Evolutionary conservation across 2,113 vertebrate species (phyloP), one percentile per base, ranked within the genome.

Genomic region (Sphaerodactylus townsendi): DNA sequence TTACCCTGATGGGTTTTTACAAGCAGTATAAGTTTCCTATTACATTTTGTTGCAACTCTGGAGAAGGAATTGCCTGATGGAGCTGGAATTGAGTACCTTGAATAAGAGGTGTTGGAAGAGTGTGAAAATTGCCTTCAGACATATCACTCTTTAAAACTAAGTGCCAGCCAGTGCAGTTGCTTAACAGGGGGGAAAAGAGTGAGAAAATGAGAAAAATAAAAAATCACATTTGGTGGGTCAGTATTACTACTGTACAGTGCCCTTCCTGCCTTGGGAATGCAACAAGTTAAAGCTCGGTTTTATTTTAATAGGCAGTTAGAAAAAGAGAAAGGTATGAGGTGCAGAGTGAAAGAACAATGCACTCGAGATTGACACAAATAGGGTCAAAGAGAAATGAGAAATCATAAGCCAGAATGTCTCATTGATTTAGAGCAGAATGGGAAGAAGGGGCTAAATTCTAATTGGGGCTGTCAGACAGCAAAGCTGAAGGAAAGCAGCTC

Each of bases 31-130:
- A 56, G 75, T 86, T 72, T 78, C 56, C 66, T 56, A 64, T 78
- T 41, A 86, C 33, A 33, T 77, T 84, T 86, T 73, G 28, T 35
- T 78, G 74, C 75, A 86, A 53, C 69, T 70, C 74, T 64, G 68
- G 53, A 44, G 56, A 44, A 70, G 79, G 79, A 77, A 62, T 77
- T 72, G 74, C 66, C 80, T 82, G 66, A 65, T 56, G 44, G 76
- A 53, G 74, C 35, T 33, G 14, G 28, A 33, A 48, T 2, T 62
- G 21, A 25, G n/a, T 64, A 23, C 25, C 64, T 35, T 46, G 41
- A 83, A 81, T 69, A 33, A 85, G 25, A 84, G 44, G 72, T 30
- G 64, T 80, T 66, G 17, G 35, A 62, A 82, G 5, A 41, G 19
- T 72, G n/a, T 72, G 33, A 72, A 84, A 81, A 77, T 44, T 75